phyloP scores from a whole-genome alignment of 2,888 invertebrate species.

The Drosophila ochracea region DNA sequence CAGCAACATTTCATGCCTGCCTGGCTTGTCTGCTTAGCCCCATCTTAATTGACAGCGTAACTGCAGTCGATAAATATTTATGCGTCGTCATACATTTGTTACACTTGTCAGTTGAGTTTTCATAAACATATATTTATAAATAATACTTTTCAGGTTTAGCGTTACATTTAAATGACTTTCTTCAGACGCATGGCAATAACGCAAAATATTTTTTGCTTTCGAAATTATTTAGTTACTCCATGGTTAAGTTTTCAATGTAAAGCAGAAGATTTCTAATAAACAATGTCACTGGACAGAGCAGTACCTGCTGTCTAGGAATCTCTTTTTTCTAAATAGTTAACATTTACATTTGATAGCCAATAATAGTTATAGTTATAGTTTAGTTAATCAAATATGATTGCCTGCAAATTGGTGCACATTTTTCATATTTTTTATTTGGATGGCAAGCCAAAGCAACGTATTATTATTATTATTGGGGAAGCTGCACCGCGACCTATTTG shows the following conservation, averaged over 20 bases:
- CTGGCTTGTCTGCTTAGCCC: conserved; percentile 13
- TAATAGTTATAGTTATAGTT: not conserved
- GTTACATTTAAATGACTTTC: conserved; percentile 39
- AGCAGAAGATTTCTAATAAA: not conserved
- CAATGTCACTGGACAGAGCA: not conserved
- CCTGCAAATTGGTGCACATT: not conserved
- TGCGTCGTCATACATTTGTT: conserved; percentile 47
- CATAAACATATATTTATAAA: not conserved
- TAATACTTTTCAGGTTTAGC: conserved; percentile 25
- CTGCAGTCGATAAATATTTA: conserved; percentile 65
- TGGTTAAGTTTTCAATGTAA: not conserved
- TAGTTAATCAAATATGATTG: not conserved
- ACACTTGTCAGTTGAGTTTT: conserved; percentile 56
- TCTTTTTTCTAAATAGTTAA: not conserved
- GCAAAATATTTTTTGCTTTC: conserved; percentile 10
- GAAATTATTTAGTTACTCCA: not conserved
- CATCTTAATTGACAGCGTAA: conserved; percentile 48
- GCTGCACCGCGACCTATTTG: no score
- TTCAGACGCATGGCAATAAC: conserved; percentile 33
- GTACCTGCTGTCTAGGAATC: not conserved
- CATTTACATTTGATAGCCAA: not conserved
- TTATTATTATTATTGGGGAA: no score
- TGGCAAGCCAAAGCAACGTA: not conserved
- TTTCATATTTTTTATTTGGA: not conserved
- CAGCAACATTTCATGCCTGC: conserved; percentile 28